A percentile compares a stretch with the other conserved stretches of the same genome.
Evolutionary conservation across 1,140 invertebrate species (phyloP).

Genomic region (Cyclargus thomasi): DNA sequence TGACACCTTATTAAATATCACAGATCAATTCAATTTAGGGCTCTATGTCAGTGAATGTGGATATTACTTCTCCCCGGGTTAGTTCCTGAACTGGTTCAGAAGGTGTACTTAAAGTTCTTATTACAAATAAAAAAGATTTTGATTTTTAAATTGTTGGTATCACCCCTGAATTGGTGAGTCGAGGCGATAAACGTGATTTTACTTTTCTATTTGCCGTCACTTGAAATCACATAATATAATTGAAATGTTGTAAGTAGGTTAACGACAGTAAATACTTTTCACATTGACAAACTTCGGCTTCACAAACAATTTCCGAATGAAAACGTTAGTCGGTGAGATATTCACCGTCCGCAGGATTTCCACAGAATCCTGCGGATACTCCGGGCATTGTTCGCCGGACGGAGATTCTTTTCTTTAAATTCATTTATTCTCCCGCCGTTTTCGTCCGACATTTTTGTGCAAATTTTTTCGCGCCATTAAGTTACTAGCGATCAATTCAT

Average conservation of each 20-base stretch:
- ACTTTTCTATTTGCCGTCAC: too few species aligned
- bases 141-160: too few species aligned
- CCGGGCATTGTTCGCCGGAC: slow-evolving; percentile 14
- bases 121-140: too few species aligned
- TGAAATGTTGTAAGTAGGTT: too few species aligned
- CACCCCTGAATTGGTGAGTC: too few species aligned
- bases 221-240: too few species aligned
- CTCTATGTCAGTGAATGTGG: too few species aligned
- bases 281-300: neutral
- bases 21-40: too few species aligned
- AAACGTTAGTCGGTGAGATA: slow-evolving; percentile 21
- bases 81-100: too few species aligned
- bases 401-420: slow-evolving; percentile 30
- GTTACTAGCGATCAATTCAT: neutral
- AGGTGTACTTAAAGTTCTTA: too few species aligned
- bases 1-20: neutral
- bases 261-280: neutral
- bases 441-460: slow-evolving; percentile 14
- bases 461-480: slow-evolving; percentile 3
- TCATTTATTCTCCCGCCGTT: slow-evolving; percentile 21
- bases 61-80: too few species aligned
- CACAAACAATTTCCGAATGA: neutral
- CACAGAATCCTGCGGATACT: slow-evolving; percentile 28
- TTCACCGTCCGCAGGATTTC: slow-evolving; percentile 27
- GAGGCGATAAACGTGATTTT: too few species aligned